Evolutionary conservation across 2,113 vertebrate species (phyloP).

Genomic region (Madoqua kirkii): DNA sequence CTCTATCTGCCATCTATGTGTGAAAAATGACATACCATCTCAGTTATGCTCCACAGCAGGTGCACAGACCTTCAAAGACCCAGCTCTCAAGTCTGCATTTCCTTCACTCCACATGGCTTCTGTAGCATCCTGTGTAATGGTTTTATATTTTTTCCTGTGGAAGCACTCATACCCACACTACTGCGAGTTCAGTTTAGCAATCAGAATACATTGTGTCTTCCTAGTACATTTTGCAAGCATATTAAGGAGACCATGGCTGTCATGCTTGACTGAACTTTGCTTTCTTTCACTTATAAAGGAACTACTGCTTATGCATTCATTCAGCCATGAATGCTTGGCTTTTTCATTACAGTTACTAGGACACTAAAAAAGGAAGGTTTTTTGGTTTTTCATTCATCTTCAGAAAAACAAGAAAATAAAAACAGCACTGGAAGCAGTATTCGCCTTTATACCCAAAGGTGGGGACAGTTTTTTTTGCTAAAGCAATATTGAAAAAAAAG

Average conservation of each 20-base stretch:
- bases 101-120: conserved; percentile 39
- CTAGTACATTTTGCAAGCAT: conserved; percentile 21
- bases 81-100: not conserved
- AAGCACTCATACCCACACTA: conserved; percentile 37
- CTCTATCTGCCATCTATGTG: not conserved
- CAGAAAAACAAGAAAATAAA: conserved; percentile 29
- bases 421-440: not conserved
- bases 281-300: conserved; percentile 49
- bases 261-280: conserved; percentile 51
- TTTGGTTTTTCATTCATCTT: conserved; percentile 22
- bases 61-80: conserved; percentile 49
- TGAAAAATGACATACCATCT: not conserved
- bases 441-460: not conserved
- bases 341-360: conserved; percentile 62
- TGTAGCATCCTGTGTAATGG: conserved; percentile 51
- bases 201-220: conserved; percentile 26
- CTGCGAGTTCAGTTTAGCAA: conserved; percentile 23
- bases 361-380: conserved; percentile 21
- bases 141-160: conserved; percentile 63
- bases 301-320: conserved; percentile 41
- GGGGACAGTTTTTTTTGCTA: not conserved
- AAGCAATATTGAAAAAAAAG: not conserved
- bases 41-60: conserved; percentile 40
- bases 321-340: conserved; percentile 52
- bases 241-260: conserved; percentile 40